Evolutionary conservation across 2,113 vertebrate species (phyloP), one percentile per base, ranked within the genome.

Genomic region (Himantopus leucocephalus): DNA sequence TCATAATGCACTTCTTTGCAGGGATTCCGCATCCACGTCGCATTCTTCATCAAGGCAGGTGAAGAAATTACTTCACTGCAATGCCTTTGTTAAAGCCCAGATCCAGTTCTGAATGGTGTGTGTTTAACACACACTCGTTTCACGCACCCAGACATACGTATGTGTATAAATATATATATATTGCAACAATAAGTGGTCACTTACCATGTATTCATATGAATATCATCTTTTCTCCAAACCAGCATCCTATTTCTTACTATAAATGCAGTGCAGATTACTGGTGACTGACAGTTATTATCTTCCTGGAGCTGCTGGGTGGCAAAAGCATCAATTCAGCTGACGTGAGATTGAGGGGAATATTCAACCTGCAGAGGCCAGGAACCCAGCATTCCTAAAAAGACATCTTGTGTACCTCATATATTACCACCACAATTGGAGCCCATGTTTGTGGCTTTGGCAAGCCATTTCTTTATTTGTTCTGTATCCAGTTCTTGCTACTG

Each of bases 31-130:
- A 92, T 90, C 89, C 55, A 68, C 2, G 0, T 88, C 1, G 0
- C 86, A 94, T 91, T 97, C 84, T 85, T 88, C 91, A 96, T 92
- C 77, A 75, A 83, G 63, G 59, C 89, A 96, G 70, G 89, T 94
- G 30, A 60, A 96, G 84, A 95, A 96, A 91, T 92, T 67, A 34
- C 67, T 88, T 88, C 9, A 24, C 37, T 70, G 45, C 32, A 23
- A 55, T 30, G 43, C 55, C 18, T 94, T 85, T 91, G 27, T 70
- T 55, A 67, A 88, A 91, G 47, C 41, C 50, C 24, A 77, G 50
- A 84, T 39, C n/a, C 74, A 55, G 11, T 60, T 87, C 71, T 68
- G 56, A 66, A 41, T 16, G 29, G 64, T 34, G 20, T 1, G 1
- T 89, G 8, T 66, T 93, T 55, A 81, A 27, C 11, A 71, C 29